Conservation (phyloP, 2,113 vertebrate species). For the Saimiri boliviensis region DNA sequence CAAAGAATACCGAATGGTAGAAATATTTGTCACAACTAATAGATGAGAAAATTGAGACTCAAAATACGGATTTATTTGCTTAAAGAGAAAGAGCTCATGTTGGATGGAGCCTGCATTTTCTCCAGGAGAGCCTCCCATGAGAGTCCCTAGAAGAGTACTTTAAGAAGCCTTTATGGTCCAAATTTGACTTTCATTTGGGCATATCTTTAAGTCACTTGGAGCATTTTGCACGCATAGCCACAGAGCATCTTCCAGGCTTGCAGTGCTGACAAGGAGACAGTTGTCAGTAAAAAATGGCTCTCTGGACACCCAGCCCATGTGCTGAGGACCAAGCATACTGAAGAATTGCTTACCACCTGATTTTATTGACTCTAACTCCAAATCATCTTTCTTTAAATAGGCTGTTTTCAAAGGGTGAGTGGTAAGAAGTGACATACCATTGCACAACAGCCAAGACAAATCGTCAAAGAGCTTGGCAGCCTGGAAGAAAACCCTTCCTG, state of each 20-base stretch:
- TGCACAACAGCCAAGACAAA: conserved; percentile 49
- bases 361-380: conserved; percentile 68
- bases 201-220: neutral
- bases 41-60: neutral
- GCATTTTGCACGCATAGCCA: neutral
- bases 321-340: conserved; percentile 1
- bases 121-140: neutral
- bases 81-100: neutral
- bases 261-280: neutral
- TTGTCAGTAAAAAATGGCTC: conserved; percentile 27
- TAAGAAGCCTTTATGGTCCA: neutral
- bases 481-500: conserved; percentile 40
- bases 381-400: conserved; percentile 65
- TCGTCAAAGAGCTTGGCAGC: conserved; percentile 23
- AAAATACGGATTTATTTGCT: neutral
- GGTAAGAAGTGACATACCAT: conserved; percentile 48
- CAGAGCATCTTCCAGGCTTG: neutral
- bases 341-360: conserved; percentile 47
- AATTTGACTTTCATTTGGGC: neutral
- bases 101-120: neutral
- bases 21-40: neutral
- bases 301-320: neutral
- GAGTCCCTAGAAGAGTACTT: neutral
- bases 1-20: neutral
- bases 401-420: conserved; percentile 56